Evolutionary conservation across 1,140 invertebrate genomes (phyloP), one percentile per base, ranked within the genome.

Genomic region (Trichonephila clavata): DNA sequence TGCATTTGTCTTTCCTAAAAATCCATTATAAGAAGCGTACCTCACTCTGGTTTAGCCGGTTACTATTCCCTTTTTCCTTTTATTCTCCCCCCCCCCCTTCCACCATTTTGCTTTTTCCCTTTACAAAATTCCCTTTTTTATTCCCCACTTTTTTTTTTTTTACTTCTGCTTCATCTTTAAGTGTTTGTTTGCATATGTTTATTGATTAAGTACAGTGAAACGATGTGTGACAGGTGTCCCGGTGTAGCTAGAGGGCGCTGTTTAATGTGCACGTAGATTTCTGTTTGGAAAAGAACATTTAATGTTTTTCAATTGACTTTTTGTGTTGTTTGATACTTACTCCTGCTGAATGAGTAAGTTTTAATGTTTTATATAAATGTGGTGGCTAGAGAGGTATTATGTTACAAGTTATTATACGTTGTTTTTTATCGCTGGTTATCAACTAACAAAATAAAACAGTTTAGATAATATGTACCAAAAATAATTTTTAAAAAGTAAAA

Each of bases 101-200:
- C 50, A 24, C 57, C 81, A 32, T 84, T 84, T 84, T 84, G 10
- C 81, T 59, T 59, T 16, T 24, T 84, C 18, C 50, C 81, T n/a
- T 84, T 84, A 21, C 16, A 39, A 77, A 77, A 77, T 77, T 27
- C 27, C 32, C 0, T 77, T 77, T 32, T 27, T 6, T 77, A 39
- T 77, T 16, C 14, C 32, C 0, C 32, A 18, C 16, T 14, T 6
- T 77, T 39, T 32, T 16, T 77, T 77, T 32, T 32, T 27, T 27
- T 27, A 27, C 32, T 32, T 39, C 39, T 50, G 57, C 20, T 50
- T 10, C 43, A 59, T 84, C 81, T 59, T 57, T 84, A 24, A 84
- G 81, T 50, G 81, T 84, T 50, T 84, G 81, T 84, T 84, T 84
- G 81, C 81, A 84, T 59, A 84, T 84, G 81, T 84, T 84, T 84